Evolutionary conservation across 2,113 vertebrate genomes (phyloP).

Genomic region (Etia nguti): DNA sequence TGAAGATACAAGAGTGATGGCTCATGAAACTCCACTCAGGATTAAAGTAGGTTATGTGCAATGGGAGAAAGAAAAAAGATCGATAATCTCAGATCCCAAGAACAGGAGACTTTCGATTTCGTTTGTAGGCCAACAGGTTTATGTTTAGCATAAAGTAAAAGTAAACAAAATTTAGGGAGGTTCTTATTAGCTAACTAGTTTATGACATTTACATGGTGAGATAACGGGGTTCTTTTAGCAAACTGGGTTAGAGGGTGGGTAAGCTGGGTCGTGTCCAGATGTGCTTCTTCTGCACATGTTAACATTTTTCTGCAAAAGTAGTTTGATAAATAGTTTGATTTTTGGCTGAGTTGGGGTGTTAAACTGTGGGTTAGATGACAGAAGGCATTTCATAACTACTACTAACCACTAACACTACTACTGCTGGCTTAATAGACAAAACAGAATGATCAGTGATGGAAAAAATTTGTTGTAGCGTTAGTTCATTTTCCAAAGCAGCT

Average conservation of each 20-base stretch:
- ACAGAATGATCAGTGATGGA: background rate
- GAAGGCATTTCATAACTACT: background rate
- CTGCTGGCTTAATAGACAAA: background rate
- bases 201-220: background rate
- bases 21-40: background rate
- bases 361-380: background rate
- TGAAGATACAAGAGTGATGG: background rate
- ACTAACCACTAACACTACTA: background rate
- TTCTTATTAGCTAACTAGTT: background rate
- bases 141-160: background rate
- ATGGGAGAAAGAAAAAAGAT: background rate
- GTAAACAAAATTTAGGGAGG: background rate
- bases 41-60: background rate
- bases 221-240: background rate
- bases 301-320: background rate
- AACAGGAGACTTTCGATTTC: background rate
- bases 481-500: background rate
- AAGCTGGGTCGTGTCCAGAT: background rate
- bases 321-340: background rate
- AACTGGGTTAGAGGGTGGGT: background rate
- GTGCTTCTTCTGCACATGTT: background rate
- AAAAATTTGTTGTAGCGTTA: background rate
- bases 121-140: background rate
- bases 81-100: background rate
- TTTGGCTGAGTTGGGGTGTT: background rate